A percentile compares a stretch with the other conserved stretches of the same genome.
phyloP scores from a whole-genome alignment of 2,113 vertebrate genomes.

The Campylorhamphus procurvoides region DNA sequence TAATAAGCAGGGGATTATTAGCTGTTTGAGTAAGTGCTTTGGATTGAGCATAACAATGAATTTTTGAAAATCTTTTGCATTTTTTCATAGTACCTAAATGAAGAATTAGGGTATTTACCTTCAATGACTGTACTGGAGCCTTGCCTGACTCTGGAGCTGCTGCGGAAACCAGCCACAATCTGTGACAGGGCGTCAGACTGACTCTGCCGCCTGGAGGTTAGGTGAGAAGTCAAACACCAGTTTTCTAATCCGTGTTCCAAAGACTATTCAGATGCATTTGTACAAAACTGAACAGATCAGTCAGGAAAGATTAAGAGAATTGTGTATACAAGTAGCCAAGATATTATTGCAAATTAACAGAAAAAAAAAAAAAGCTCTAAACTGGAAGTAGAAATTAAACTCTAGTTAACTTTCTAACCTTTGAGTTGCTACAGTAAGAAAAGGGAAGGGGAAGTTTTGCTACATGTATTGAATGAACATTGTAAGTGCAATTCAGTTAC shows the following conservation, averaged over 20 bases:
- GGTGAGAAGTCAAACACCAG: neutral
- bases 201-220: neutral
- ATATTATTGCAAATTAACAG: neutral
- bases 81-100: neutral
- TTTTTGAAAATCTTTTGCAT: neutral
- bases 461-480: neutral
- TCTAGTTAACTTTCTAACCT: neutral
- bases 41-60: neutral
- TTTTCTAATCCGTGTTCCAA: neutral
- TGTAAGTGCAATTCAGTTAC: neutral
- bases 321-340: neutral
- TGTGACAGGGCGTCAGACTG: fast-evolving
- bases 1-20: conserved; percentile 33
- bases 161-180: neutral
- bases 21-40: conserved; percentile 10
- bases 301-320: neutral
- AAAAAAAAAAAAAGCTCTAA: neutral
- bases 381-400: neutral
- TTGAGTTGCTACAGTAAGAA: neutral
- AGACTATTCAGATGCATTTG: neutral
- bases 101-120: neutral
- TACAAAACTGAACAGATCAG: neutral
- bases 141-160: neutral
- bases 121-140: neutral
- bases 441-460: neutral